phyloP scores from a whole-genome alignment of 2,797 vertebrate species.

The Paramormyrops hopkinsi region DNA sequence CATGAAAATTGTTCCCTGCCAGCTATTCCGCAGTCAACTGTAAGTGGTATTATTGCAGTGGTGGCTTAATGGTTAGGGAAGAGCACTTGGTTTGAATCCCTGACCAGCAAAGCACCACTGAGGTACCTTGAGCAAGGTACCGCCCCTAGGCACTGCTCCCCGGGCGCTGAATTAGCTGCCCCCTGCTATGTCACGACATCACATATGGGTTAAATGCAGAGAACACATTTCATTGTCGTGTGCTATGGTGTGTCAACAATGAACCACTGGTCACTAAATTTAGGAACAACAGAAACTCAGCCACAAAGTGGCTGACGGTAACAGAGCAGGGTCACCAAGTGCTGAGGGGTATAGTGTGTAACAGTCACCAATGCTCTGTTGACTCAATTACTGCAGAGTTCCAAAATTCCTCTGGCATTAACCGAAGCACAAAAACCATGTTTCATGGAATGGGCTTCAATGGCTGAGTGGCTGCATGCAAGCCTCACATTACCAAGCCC shows the following conservation, averaged over 20 bases:
- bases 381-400: background rate
- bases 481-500: too few relatives aligned
- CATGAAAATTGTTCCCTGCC: background rate
- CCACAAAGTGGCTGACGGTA: background rate
- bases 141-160: background rate
- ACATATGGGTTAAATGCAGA: background rate
- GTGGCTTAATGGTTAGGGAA: background rate
- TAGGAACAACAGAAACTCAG: background rate
- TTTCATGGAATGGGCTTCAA: too few relatives aligned
- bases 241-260: background rate
- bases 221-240: background rate
- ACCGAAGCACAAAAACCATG: background rate
- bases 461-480: too few relatives aligned
- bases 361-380: background rate
- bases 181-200: background rate
- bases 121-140: background rate
- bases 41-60: background rate
- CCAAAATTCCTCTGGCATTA: background rate
- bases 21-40: background rate
- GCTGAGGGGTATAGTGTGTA: background rate
- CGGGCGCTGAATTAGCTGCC: background rate
- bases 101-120: background rate
- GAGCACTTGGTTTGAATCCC: background rate
- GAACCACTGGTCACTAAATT: background rate
- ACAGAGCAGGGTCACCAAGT: background rate